Evolutionary conservation across 2,797 vertebrate species (phyloP).

Genomic region (Gymnothorax reevesii): DNA sequence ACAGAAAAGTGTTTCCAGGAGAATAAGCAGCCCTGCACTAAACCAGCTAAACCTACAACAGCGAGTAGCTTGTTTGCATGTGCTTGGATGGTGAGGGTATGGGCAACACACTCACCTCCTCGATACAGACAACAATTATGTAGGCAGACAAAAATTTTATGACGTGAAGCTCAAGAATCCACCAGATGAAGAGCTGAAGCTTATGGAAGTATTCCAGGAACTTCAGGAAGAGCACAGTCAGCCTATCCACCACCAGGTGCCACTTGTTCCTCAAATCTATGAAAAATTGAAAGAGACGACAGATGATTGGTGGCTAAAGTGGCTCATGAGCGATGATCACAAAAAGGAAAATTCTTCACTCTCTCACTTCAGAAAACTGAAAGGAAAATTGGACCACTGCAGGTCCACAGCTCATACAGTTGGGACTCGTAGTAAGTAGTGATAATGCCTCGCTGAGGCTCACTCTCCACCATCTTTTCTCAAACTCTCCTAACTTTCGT

Average conservation of each 20-base stretch:
- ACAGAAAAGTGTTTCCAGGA: background rate
- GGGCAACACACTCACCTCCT: constrained; percentile 76
- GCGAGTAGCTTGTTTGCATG: background rate
- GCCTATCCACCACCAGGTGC: constrained; percentile 94
- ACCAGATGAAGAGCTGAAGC: constrained; percentile 95
- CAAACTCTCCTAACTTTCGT: too few relatives aligned
- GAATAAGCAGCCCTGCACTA: background rate
- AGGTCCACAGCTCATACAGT: background rate
- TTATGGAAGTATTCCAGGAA: constrained; percentile 97
- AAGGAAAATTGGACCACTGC: background rate
- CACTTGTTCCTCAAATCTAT: constrained; percentile 93
- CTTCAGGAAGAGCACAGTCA: constrained; percentile 92
- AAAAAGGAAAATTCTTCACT: background rate
- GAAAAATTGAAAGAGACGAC: constrained; percentile 34
- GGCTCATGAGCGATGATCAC: background rate
- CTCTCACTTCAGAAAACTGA: background rate
- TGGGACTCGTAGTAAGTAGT: background rate
- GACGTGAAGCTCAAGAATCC: constrained; percentile 95
- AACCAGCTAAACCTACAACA: background rate
- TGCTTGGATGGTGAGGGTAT: too few relatives aligned
- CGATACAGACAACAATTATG: constrained; percentile 87
- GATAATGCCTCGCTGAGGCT: background rate
- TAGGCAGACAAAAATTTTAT: constrained; percentile 94
- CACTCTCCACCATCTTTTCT: too few relatives aligned
- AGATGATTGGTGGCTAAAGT: background rate